These are phyloP conservation scores for Chromoteleia sp. DNA, from an alignment of 2,888 invertebrate species.

Conservation along the genomic window DNA sequence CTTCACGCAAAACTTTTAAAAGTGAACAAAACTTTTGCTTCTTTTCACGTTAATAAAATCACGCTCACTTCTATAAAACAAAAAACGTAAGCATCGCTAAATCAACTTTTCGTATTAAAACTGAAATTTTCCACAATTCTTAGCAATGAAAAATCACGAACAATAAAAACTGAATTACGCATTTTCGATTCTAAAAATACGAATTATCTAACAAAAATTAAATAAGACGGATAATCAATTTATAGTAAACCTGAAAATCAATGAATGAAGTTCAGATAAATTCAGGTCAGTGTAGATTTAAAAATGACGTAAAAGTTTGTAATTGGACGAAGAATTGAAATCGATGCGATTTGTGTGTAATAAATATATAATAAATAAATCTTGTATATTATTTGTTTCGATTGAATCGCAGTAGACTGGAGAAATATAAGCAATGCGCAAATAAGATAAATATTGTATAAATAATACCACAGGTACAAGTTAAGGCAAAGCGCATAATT, in stretches of 20 bases:
- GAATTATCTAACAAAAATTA: neutral
- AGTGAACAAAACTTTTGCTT: too few species aligned
- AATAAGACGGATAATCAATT: constrained; percentile 3
- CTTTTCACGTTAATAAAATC: too few species aligned
- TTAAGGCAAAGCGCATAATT: constrained; percentile 3
- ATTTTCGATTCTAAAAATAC: constrained; percentile 6
- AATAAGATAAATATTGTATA: constrained; percentile 26
- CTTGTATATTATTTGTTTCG: constrained; percentile 14
- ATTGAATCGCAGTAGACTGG: constrained; percentile 2
- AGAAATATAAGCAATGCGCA: constrained; percentile 11
- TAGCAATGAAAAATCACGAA: too few species aligned
- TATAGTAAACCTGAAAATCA: constrained; percentile 29
- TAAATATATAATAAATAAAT: constrained; percentile 2
- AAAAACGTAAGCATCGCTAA: too few species aligned
- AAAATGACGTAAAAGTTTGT: constrained; percentile 23
- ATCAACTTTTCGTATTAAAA: too few species aligned
- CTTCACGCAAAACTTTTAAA: too few species aligned
- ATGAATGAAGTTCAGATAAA: constrained; percentile 40
- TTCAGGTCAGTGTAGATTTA: constrained; percentile 34
- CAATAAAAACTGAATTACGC: neutral
- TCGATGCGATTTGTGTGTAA: constrained; percentile 1
- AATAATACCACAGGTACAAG: neutral
- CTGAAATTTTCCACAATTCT: too few species aligned
- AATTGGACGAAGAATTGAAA: neutral
- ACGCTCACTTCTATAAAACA: too few species aligned